These are phyloP conservation scores for Perizoma flavofasciatum DNA, from an alignment of 2,888 invertebrate genomes.

Conservation along the genomic window DNA sequence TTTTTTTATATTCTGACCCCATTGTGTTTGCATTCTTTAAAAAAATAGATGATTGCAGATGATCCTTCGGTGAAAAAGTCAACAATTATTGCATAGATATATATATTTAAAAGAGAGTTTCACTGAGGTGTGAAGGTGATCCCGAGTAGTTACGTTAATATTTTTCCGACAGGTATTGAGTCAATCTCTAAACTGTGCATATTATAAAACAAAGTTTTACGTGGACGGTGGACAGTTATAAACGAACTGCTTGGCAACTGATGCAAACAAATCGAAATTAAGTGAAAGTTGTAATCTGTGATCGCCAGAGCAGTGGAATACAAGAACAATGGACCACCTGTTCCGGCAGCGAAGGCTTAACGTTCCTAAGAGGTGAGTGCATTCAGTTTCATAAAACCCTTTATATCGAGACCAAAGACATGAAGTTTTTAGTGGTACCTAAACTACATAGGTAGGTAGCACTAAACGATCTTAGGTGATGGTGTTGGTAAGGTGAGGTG, in stretches of 20 bases:
- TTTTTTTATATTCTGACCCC: neutral
- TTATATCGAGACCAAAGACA: neutral
- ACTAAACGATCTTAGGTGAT: too few species aligned
- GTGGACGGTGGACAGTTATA: constrained; percentile 46
- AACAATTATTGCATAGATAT: too few species aligned
- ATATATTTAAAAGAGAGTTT: too few species aligned
- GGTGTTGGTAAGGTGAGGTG: too few species aligned
- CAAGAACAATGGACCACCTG: constrained; percentile 78
- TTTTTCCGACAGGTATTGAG: constrained; percentile 11
- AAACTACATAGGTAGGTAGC: neutral
- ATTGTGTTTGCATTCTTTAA: neutral
- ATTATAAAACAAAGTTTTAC: constrained; percentile 40
- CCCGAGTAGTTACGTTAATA: too few species aligned
- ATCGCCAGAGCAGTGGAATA: constrained; percentile 61
- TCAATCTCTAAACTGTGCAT: constrained; percentile 41
- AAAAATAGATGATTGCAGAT: too few species aligned
- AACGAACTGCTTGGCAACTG: constrained; percentile 15
- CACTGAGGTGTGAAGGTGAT: too few species aligned
- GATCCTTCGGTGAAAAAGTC: too few species aligned
- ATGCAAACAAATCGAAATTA: constrained; percentile 55
- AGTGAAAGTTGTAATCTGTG: constrained; percentile 77
- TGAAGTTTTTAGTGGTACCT: neutral
- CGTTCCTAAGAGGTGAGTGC: constrained; percentile 76
- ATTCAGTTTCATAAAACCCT: constrained; percentile 14
- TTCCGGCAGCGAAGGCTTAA: constrained; percentile 79